These are phyloP conservation scores for Enteromius unitaeniatus DNA, from an alignment of 2,797 vertebrate genomes.

Conservation along the genomic window DNA sequence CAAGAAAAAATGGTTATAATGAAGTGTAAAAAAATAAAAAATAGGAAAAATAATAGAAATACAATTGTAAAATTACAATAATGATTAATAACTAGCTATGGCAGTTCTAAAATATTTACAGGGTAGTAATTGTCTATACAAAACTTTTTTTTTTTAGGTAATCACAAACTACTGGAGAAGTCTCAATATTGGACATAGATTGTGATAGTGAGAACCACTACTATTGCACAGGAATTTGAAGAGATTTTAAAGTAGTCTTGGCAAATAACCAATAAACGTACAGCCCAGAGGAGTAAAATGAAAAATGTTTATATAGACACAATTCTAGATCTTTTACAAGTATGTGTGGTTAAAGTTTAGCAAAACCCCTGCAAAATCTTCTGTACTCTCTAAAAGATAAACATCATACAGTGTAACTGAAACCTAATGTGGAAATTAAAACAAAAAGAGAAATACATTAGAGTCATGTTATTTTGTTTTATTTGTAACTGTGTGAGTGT, in stretches of 20 bases:
- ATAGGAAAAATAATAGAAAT: neutral
- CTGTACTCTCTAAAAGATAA: neutral
- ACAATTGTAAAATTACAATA: neutral
- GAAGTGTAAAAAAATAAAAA: neutral
- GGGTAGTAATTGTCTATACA: neutral
- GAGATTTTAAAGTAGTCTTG: neutral
- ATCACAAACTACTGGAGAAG: neutral
- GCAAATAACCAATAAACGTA: neutral
- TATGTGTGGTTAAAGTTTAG: neutral
- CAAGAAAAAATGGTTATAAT: neutral
- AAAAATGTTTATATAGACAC: neutral
- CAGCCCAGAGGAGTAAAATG: neutral
- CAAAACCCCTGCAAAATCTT: neutral
- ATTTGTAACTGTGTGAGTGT: slow-evolving; percentile 60
- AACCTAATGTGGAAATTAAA: slow-evolving; percentile 15
- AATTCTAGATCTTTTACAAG: neutral
- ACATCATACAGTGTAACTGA: neutral
- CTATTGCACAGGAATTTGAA: neutral
- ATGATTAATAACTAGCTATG: neutral
- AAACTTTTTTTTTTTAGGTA: neutral
- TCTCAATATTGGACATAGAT: neutral
- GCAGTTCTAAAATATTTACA: neutral
- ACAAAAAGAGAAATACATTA: slow-evolving; percentile 13
- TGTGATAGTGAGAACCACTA: neutral
- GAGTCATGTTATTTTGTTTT: slow-evolving; percentile 51